Base-by-base conservation (phyloP, 2,888 invertebrate species). In the Hemistola chrysoprasaria region DNA sequence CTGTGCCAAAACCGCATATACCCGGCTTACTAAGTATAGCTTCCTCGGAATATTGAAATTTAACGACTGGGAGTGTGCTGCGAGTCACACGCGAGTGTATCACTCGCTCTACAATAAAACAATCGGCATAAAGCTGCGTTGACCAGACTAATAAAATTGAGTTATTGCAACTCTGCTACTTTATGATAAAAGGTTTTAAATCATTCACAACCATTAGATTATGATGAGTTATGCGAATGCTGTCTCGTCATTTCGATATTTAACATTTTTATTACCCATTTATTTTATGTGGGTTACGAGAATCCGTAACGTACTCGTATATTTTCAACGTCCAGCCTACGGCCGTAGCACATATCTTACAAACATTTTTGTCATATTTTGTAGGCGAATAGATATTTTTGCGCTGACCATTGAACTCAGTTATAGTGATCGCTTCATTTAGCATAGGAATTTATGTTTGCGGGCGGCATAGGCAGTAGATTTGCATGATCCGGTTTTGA, bases 151-250 rank as follows among this genome's bases (percentile, higher is more conserved):
- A 86, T 86, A 87, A 86, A 86, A 84, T 65, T 84, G 85, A 87
- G 78, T 85, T 84, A 86, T 81, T 74, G 73, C 77, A 79, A 82
- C 78, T 73, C 77, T 86, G 86, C 73, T 79, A 81, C 80, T 86
- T 81, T 78, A 78, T 78, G 87, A 86, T 87, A 86, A 85, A 86
- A 85, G 84, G 82, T 78, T 86, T 87, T 86, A 86, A 86, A 84
- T 87, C 85, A 86, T 82, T 78, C 80, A 73, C 71, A 72, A 79
- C 87, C 84, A 87, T 86, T 87, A 86, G 86, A 85, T n/a, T n/a
- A n/a, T 84, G 84, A 83, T 85, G 86, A 87, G 81, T 87, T 85
- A 86, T 83, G 71, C 62, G 72, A 59, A 77, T 70, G 77, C 76
- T 79, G 78, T 80, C 79, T 82, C 85, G 83, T 85, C 84, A 87